phyloP scores from a whole-genome alignment of 37 sponge, comb jelly and placozoan species.

The Diacarnus erythraeanus region DNA sequence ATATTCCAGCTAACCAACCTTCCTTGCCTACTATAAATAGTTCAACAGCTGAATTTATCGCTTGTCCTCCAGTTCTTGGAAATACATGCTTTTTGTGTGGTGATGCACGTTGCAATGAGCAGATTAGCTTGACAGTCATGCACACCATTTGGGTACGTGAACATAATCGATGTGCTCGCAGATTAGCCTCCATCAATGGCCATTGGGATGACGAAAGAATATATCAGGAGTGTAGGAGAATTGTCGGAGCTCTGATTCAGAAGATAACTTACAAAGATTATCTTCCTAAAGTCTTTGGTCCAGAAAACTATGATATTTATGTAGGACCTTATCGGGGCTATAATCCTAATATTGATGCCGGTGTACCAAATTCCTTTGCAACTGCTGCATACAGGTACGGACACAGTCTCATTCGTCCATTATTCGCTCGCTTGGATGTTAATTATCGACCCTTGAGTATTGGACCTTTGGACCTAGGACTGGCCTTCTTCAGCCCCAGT shows the following conservation, averaged over 20 bases:
- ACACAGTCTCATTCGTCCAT: conserved; percentile 73
- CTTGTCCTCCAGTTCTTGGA: conserved; percentile 7
- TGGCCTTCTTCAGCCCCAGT: conserved; percentile 69
- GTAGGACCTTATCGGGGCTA: conserved; percentile 65
- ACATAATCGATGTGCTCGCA: conserved; percentile 88
- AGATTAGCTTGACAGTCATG: conserved; percentile 82
- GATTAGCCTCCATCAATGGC: conserved; percentile 65
- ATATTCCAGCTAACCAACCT: conserved; percentile 5
- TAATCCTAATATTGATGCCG: conserved; percentile 55
- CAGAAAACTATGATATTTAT: neutral
- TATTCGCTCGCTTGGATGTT: conserved; percentile 52
- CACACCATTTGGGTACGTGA: conserved; percentile 96
- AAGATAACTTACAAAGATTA: conserved; percentile 86
- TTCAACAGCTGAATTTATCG: neutral
- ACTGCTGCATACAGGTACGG: conserved; percentile 87
- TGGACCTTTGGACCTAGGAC: conserved; percentile 55
- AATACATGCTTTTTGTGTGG: conserved; percentile 81
- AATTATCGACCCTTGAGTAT: conserved; percentile 23
- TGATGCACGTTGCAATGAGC: conserved; percentile 90
- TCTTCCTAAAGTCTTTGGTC: conserved; percentile 79
- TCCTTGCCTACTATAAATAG: conserved; percentile 38
- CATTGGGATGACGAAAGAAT: conserved; percentile 86
- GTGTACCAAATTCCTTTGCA: conserved; percentile 69
- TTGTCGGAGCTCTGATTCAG: conserved; percentile 84
- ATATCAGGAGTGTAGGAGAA: conserved; percentile 82